Evolutionary conservation across 2,113 vertebrate species (phyloP).

Genomic region (Recurvirostra avosetta): DNA sequence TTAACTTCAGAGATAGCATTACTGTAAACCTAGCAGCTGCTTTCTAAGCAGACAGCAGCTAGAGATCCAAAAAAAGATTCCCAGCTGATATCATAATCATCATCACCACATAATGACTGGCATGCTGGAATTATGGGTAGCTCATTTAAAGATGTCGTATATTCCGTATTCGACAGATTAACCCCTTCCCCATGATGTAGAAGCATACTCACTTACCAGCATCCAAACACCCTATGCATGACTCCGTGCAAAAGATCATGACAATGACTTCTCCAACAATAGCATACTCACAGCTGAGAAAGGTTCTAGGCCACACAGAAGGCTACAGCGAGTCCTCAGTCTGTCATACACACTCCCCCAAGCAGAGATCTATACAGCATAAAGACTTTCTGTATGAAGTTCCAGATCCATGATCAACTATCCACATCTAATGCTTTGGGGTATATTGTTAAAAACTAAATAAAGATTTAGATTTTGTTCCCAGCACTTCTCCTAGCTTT

Average conservation of each 20-base stretch:
- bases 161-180: neutral
- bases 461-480: neutral
- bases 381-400: neutral
- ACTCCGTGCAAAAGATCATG: neutral
- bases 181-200: neutral
- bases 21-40: constrained; percentile 10
- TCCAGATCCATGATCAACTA: neutral
- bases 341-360: neutral
- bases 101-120: constrained; percentile 31
- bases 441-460: neutral
- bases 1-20: neutral
- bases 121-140: neutral
- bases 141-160: neutral
- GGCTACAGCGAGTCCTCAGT: neutral
- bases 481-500: neutral
- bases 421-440: neutral
- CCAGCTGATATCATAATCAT: constrained; percentile 13
- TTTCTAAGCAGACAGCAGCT: neutral
- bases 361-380: neutral
- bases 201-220: neutral
- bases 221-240: rapidly evolving
- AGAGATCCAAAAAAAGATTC: constrained; percentile 33
- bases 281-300: rapidly evolving
- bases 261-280: rapidly evolving
- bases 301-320: neutral